phyloP scores from a whole-genome alignment of 2,113 vertebrate species.

The Notechis scutatus region DNA sequence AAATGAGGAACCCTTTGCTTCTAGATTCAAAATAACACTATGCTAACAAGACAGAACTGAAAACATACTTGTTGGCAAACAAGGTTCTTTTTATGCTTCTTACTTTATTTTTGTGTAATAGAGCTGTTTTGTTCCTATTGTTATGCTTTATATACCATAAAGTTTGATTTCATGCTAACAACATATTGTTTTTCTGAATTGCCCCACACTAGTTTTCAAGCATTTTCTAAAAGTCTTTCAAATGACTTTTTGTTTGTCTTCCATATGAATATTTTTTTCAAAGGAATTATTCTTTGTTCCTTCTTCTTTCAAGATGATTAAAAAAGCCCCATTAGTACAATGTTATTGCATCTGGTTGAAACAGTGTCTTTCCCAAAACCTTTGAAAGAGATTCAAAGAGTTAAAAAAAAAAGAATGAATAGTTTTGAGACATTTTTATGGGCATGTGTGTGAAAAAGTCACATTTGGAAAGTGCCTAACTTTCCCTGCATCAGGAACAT shows the following conservation, averaged over 20 bases:
- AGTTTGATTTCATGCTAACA: not conserved
- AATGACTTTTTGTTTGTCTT: not conserved
- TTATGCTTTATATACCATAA: not conserved
- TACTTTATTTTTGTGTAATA: not conserved
- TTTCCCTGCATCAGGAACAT: not conserved
- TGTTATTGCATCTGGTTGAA: conserved; percentile 7
- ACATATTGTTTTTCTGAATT: not conserved
- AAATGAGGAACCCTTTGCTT: conserved; percentile 6
- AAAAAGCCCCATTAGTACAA: conserved; percentile 23
- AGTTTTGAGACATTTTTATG: conserved; percentile 8
- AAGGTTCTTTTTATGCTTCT: not conserved
- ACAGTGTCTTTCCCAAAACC: not conserved
- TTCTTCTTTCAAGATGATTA: not conserved
- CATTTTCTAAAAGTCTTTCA: not conserved
- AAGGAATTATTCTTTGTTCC: conserved; percentile 13
- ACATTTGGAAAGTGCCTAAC: not conserved
- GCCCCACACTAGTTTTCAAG: not conserved
- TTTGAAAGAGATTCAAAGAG: not conserved
- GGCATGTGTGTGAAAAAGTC: rapidly evolving
- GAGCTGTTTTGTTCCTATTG: not conserved
- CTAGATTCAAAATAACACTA: not conserved
- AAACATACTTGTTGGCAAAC: conserved; percentile 11
- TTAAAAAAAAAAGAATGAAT: not conserved
- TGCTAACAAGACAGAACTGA: conserved; percentile 8
- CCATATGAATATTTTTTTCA: conserved; percentile 1